phyloP scores from a whole-genome alignment of 2,797 vertebrate species.

The Cryptoprocta ferox region DNA sequence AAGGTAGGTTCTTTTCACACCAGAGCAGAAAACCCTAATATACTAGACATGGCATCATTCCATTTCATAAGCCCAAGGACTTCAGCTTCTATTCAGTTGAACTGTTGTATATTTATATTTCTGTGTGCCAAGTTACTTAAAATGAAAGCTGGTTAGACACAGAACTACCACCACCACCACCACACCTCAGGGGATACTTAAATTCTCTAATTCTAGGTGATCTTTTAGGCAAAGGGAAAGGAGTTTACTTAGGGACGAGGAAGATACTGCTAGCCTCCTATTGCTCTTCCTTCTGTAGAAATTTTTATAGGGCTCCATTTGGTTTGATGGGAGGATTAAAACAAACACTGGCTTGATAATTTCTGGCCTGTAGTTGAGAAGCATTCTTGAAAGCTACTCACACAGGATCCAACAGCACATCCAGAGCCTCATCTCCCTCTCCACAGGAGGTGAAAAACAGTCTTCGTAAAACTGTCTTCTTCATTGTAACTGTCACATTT shows the following conservation, averaged over 20 bases:
- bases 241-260: neutral
- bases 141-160: neutral
- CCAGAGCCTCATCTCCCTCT: neutral
- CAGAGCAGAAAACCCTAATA: neutral
- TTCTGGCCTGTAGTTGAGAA: constrained; percentile 51
- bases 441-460: neutral
- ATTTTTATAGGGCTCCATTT: neutral
- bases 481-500: neutral
- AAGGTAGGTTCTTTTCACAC: neutral
- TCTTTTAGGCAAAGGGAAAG: constrained; percentile 22
- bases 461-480: constrained; percentile 5
- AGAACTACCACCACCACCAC: neutral
- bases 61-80: neutral
- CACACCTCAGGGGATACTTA: neutral
- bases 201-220: neutral
- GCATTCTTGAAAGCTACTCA: constrained; percentile 54
- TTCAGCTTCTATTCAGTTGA: neutral
- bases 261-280: neutral
- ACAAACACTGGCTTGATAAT: neutral
- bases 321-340: constrained; percentile 33
- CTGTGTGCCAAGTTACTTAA: neutral
- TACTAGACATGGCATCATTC: neutral
- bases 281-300: constrained; percentile 24
- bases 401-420: neutral
- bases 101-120: neutral